These are phyloP conservation scores for Drosophila bipectinata DNA, from an alignment of 1,140 invertebrate species.

Conservation along the genomic window DNA sequence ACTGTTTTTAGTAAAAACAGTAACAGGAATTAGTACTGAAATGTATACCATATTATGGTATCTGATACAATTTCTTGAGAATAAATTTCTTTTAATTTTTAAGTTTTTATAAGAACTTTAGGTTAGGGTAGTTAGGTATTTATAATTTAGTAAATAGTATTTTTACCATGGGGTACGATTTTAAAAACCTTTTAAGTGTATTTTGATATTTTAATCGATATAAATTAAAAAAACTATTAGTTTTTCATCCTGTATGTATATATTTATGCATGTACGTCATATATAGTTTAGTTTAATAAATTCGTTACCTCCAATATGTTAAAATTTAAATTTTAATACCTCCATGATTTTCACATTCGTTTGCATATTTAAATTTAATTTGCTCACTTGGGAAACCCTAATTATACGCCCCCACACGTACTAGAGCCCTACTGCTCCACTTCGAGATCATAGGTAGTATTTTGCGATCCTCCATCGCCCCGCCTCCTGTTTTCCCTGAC, in stretches of 20 bases:
- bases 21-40: not conserved
- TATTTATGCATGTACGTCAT: no score
- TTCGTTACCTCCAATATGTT: not conserved
- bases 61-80: no score
- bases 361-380: slow-evolving; percentile 41
- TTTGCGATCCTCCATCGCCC: not conserved
- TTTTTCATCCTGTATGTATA: no score
- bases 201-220: no score
- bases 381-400: slow-evolving; percentile 67
- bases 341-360: slow-evolving; percentile 10
- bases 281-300: not conserved
- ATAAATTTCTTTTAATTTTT: no score
- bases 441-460: slow-evolving; percentile 34
- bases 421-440: slow-evolving; percentile 53
- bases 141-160: no score
- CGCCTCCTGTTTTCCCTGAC: slow-evolving; percentile 4
- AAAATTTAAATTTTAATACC: slow-evolving; percentile 2
- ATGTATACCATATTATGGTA: no score
- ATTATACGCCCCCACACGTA: slow-evolving; percentile 49
- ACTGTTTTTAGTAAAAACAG: not conserved
- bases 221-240: no score
- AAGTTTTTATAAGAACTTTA: no score
- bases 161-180: no score
- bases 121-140: no score
- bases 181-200: no score